Conservation (phyloP, 1,140 invertebrate species). For the Drosophila littoralis region DNA sequence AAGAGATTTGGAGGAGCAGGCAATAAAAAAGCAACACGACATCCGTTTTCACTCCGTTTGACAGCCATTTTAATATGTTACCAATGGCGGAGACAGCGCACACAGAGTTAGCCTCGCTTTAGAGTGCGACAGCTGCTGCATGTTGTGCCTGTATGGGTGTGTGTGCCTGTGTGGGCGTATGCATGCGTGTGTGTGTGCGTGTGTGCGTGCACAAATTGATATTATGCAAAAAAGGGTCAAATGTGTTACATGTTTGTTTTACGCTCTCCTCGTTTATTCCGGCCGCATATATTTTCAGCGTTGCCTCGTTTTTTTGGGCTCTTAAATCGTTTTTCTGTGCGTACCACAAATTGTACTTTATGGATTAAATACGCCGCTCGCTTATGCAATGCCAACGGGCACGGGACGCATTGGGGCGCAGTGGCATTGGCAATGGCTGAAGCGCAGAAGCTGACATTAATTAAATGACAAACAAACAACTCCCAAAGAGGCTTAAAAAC, state of each 20-base stretch:
- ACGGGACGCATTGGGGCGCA: background rate
- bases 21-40: constrained; percentile 59
- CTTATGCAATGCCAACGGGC: constrained; percentile 26
- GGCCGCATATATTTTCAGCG: constrained; percentile 9
- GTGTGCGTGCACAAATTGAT: constrained; percentile 59
- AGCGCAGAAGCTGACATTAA: constrained; percentile 41
- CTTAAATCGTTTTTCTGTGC: constrained; percentile 22
- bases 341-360: constrained; percentile 74
- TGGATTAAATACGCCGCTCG: constrained; percentile 67
- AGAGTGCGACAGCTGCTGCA: constrained; percentile 46
- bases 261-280: constrained; percentile 8
- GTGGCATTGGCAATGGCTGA: background rate
- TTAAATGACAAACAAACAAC: constrained; percentile 45
- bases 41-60: constrained; percentile 77
- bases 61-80: constrained; percentile 74
- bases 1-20: constrained; percentile 18
- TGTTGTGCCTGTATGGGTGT: background rate
- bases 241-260: constrained; percentile 67
- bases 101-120: constrained; percentile 11
- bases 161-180: constrained; percentile 5
- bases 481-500: constrained; percentile 34
- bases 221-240: constrained; percentile 80
- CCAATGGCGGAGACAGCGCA: constrained; percentile 42
- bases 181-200: constrained; percentile 14
- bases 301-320: background rate